phyloP scores from a whole-genome alignment of 2,888 invertebrate species.

The Beris morrisii region DNA sequence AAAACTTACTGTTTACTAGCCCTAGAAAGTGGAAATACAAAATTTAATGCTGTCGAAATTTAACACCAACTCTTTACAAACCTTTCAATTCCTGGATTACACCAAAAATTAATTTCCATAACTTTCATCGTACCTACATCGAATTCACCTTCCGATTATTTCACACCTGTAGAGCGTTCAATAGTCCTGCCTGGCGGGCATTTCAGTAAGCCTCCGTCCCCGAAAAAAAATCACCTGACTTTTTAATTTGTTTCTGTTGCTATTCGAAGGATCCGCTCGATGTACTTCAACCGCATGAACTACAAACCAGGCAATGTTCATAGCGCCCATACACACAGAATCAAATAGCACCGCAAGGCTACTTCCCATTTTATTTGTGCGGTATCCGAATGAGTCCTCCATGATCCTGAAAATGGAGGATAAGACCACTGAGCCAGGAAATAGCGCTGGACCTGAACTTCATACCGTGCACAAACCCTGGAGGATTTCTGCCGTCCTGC shows the following conservation, averaged over 20 bases:
- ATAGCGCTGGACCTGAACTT: constrained; percentile 2
- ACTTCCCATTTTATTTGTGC: constrained; percentile 10
- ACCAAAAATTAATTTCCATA: too few relatives aligned
- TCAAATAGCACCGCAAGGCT: constrained; percentile 7
- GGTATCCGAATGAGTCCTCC: constrained; percentile 17
- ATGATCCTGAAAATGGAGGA: constrained; percentile 26
- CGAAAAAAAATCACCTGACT: constrained; percentile 1
- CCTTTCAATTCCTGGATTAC: too few relatives aligned
- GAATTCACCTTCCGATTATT: constrained; percentile 9
- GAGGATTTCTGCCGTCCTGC: too few relatives aligned
- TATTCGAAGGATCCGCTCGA: constrained; percentile 25
- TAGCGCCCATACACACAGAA: background rate
- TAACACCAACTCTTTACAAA: too few relatives aligned
- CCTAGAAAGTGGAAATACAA: too few relatives aligned
- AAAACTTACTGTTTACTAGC: too few relatives aligned
- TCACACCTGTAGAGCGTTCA: constrained; percentile 11
- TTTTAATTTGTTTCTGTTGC: background rate
- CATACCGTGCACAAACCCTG: background rate
- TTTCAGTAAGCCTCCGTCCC: background rate
- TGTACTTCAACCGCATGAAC: constrained; percentile 26
- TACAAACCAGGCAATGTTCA: background rate
- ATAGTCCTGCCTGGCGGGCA: constrained; percentile 8
- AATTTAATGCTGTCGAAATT: too few relatives aligned
- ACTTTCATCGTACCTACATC: too few relatives aligned
- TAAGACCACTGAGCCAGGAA: constrained; percentile 25